Evolutionary conservation across 2,888 invertebrate species (phyloP).

Genomic region (Protonemura montana): DNA sequence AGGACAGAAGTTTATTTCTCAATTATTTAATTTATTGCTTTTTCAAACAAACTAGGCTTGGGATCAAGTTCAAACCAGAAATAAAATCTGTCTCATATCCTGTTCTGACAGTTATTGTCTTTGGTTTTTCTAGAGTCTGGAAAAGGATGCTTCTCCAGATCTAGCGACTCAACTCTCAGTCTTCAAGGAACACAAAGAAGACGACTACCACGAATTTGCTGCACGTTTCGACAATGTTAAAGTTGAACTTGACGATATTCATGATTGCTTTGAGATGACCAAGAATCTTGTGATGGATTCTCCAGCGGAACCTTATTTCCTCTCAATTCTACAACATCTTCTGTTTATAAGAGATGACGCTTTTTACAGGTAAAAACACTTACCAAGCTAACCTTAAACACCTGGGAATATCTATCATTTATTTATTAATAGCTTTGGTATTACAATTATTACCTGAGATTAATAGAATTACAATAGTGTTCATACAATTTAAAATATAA

Average conservation of each 20-base stretch:
- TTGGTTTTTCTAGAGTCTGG: slow-evolving; percentile 51
- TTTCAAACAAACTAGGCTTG: too few relatives aligned
- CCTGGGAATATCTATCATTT: too few relatives aligned
- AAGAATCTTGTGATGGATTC: slow-evolving; percentile 89
- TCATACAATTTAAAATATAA: too few relatives aligned
- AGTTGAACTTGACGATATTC: slow-evolving; percentile 90
- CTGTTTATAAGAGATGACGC: slow-evolving; percentile 91
- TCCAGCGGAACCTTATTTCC: slow-evolving; percentile 86
- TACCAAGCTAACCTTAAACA: not conserved
- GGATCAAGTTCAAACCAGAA: too few relatives aligned
- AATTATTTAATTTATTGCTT: too few relatives aligned
- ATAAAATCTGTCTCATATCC: too few relatives aligned
- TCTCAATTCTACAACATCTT: slow-evolving; percentile 95
- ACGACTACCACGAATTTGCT: slow-evolving; percentile 91
- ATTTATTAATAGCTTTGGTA: too few relatives aligned
- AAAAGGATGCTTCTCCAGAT: slow-evolving; percentile 74
- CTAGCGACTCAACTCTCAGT: slow-evolving; percentile 86
- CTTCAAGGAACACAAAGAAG: slow-evolving; percentile 88
- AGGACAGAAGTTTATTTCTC: too few relatives aligned
- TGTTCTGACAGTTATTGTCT: too few relatives aligned
- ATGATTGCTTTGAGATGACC: slow-evolving; percentile 90
- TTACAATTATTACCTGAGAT: too few relatives aligned
- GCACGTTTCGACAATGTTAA: slow-evolving; percentile 91
- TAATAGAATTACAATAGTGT: too few relatives aligned
- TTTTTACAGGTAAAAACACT: slow-evolving; percentile 52